Conservation (phyloP, 2,797 vertebrate genomes). For the Semaprochilodus insignis region DNA sequence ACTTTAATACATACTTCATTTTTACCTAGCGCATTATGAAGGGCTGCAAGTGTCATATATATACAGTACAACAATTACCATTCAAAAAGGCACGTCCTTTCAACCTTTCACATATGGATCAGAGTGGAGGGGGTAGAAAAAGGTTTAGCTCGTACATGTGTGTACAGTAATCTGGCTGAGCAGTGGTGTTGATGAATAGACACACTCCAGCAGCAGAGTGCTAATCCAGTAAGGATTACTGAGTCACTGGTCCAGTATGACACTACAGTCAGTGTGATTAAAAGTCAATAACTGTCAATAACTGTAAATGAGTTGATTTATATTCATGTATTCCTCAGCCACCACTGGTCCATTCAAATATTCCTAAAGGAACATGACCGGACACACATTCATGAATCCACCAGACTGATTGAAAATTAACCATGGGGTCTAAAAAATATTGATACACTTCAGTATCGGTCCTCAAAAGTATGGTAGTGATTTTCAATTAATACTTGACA, state of each 20-base stretch:
- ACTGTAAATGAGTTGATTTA: constrained; percentile 27
- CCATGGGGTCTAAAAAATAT: too few species aligned
- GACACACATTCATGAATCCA: background rate
- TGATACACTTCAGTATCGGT: too few species aligned
- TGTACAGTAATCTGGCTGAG: constrained; percentile 12
- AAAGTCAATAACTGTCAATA: constrained; percentile 46
- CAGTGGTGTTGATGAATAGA: constrained; percentile 31
- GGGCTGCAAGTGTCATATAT: background rate
- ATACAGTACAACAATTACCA: background rate
- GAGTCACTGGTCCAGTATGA: background rate
- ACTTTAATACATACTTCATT: too few species aligned
- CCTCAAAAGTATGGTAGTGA: too few species aligned
- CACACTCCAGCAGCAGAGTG: constrained; percentile 28
- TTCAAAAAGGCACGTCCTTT: background rate
- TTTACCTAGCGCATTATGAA: too few species aligned
- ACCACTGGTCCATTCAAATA: background rate
- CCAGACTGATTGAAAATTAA: too few species aligned
- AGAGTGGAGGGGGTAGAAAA: background rate
- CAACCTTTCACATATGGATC: background rate
- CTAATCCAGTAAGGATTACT: constrained; percentile 39
- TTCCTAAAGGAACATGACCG: too few species aligned
- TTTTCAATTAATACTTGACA: too few species aligned
- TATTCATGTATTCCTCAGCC: background rate
- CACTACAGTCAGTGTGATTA: constrained; percentile 32
- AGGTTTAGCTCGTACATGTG: background rate